Conservation (phyloP, 2,888 invertebrate genomes). For the Julus scandinavius region DNA sequence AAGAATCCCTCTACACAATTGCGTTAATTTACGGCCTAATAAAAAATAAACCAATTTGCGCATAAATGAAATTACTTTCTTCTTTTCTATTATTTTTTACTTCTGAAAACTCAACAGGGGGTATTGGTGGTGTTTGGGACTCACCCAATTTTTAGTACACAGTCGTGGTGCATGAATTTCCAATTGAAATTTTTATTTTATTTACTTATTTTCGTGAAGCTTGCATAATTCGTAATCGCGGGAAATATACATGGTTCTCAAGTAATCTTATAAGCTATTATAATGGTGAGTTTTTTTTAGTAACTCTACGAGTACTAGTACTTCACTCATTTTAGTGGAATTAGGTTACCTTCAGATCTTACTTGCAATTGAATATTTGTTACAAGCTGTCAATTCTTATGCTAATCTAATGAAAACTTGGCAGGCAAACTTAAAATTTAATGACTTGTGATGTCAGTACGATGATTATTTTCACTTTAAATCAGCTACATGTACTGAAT, state of each 20-base stretch:
- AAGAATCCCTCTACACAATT: neutral
- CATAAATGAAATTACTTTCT: constrained; percentile 24
- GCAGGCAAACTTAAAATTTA: no score
- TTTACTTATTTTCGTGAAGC: neutral
- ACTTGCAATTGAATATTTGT: no score
- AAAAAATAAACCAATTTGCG: neutral
- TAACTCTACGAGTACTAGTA: no score
- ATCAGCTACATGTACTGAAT: no score
- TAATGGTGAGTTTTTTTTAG: neutral
- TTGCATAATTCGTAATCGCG: neutral
- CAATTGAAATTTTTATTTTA: neutral
- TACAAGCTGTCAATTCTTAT: no score
- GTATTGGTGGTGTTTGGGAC: neutral
- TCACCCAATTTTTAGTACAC: neutral
- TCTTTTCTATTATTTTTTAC: neutral
- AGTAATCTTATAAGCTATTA: neutral
- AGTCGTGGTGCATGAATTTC: neutral
- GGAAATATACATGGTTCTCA: neutral
- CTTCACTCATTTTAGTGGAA: no score
- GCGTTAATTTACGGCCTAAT: constrained; percentile 20
- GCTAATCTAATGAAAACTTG: no score
- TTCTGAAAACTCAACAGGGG: neutral
- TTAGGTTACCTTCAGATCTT: no score
- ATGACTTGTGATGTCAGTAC: no score
- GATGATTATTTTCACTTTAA: no score